A percentile compares a stretch with the other conserved stretches of the same genome.
These are phyloP conservation scores for Pristionchus fissidentatus DNA, from an alignment of 2,888 invertebrate genomes.

Conservation along the genomic window DNA sequence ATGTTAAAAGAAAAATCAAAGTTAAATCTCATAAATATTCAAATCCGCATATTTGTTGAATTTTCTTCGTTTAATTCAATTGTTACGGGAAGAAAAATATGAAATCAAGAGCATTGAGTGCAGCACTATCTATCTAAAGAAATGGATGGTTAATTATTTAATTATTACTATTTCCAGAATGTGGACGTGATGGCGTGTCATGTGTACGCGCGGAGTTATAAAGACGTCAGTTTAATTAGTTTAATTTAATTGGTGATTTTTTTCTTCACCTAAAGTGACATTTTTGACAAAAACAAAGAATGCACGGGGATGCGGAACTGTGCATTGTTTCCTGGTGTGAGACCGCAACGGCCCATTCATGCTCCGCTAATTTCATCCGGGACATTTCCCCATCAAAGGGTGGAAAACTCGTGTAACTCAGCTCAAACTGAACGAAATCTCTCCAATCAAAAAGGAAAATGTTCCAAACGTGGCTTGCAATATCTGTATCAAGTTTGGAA, in stretches of 20 bases:
- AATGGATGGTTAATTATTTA: too few relatives aligned
- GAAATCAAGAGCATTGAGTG: too few relatives aligned
- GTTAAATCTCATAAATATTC: background rate
- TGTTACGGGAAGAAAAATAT: background rate
- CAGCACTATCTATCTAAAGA: background rate
- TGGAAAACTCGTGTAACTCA: too few relatives aligned
- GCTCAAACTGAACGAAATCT: too few relatives aligned
- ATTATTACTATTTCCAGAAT: background rate
- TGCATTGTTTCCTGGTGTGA: background rate
- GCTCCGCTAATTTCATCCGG: too few relatives aligned
- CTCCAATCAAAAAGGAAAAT: too few relatives aligned
- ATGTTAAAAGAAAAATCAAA: background rate
- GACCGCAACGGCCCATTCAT: too few relatives aligned
- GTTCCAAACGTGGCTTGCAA: too few relatives aligned
- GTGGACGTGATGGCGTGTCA: slow-evolving; percentile 8
- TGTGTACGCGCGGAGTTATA: background rate
- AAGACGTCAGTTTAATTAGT: background rate
- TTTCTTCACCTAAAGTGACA: background rate
- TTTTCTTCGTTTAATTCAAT: background rate
- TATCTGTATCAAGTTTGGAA: too few relatives aligned
- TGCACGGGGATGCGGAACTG: background rate
- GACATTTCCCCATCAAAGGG: too few relatives aligned
- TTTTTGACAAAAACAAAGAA: background rate
- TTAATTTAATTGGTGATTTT: background rate
- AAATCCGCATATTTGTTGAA: background rate